phyloP scores from a whole-genome alignment of 2,113 vertebrate species.

The Phyllostomus hastatus region DNA sequence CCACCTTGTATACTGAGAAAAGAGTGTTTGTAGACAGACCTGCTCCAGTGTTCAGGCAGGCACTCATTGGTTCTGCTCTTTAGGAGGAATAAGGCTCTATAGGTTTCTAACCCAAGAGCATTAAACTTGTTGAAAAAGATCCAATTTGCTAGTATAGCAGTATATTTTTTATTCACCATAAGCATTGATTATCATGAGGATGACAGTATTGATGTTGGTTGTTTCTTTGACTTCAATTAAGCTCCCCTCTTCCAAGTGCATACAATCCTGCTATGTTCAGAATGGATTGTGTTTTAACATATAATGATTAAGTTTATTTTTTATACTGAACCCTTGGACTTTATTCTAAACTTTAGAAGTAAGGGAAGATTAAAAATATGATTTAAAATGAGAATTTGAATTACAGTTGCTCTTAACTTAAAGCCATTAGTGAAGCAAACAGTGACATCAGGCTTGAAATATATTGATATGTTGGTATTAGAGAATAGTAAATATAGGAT shows the following conservation, averaged over 20 bases:
- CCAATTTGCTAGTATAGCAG: background rate
- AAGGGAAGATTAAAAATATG: background rate
- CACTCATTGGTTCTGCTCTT: background rate
- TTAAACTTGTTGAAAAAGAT: background rate
- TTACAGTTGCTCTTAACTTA: background rate
- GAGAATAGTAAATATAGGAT: background rate
- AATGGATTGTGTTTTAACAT: background rate
- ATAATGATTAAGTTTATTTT: background rate
- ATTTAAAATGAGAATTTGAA: background rate
- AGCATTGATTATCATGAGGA: background rate
- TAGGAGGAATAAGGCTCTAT: background rate
- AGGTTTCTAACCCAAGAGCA: background rate
- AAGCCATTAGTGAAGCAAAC: background rate
- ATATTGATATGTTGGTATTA: background rate
- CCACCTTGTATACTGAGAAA: background rate
- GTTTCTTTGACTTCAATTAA: background rate
- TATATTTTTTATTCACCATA: background rate
- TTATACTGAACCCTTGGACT: background rate
- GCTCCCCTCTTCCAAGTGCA: background rate
- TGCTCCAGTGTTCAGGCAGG: background rate
- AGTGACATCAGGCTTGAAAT: background rate
- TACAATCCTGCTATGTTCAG: background rate
- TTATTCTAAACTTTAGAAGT: background rate
- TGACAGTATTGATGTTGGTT: background rate
- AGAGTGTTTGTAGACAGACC: background rate